Conservation (phyloP, 2,113 vertebrate genomes). For the Leiothrix lutea region DNA sequence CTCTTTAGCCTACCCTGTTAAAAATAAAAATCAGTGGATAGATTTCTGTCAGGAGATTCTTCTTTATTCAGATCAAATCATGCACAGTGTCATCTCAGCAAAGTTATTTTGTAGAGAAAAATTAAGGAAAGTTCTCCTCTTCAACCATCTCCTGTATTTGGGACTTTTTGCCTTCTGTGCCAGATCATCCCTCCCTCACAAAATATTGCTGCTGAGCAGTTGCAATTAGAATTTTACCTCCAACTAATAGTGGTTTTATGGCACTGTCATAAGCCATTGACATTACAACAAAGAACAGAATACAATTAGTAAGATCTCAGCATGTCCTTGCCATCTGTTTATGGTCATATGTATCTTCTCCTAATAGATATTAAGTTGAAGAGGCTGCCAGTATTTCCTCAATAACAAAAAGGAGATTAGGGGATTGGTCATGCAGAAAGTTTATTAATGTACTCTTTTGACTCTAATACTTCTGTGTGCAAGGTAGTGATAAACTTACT, state of each 20-base stretch:
- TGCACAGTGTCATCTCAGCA: not conserved
- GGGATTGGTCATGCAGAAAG: not conserved
- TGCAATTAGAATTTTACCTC: not conserved
- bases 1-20: not conserved
- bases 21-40: not conserved
- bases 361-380: not conserved
- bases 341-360: not conserved
- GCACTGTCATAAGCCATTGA: not conserved
- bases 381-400: not conserved
- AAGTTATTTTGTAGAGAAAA: not conserved
- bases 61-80: not conserved
- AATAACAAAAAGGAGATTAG: not conserved
- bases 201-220: not conserved
- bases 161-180: not conserved
- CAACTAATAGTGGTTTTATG: not conserved
- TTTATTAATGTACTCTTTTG: not conserved
- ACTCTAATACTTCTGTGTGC: not conserved
- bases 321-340: not conserved
- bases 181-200: not conserved
- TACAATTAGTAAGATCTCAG: not conserved
- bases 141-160: accelerated
- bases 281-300: not conserved
- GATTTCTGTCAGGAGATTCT: not conserved
- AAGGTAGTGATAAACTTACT: not conserved
- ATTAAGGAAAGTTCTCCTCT: not conserved